A percentile compares a stretch with the other conserved stretches of the same genome.
phyloP scores from a whole-genome alignment of 1,140 invertebrate species.

The Parasteatoda tepidariorum region DNA sequence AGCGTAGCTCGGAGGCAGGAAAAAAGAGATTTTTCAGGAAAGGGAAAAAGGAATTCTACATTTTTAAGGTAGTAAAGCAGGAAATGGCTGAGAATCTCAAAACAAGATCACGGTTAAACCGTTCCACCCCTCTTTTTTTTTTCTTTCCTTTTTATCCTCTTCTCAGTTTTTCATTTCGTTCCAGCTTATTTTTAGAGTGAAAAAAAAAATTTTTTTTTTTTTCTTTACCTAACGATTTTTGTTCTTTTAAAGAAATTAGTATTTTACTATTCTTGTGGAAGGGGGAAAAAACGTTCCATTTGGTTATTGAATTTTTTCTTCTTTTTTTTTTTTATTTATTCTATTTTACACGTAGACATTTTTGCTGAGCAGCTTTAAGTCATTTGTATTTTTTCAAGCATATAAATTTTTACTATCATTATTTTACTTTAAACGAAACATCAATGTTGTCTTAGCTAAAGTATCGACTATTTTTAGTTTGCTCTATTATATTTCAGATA shows the following conservation, averaged over 20 bases:
- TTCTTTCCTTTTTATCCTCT: background rate
- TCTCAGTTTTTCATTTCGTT: background rate
- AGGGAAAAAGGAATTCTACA: slow-evolving; percentile 18
- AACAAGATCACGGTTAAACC: slow-evolving; percentile 60
- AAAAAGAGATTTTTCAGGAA: slow-evolving; percentile 44
- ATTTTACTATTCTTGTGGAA: background rate
- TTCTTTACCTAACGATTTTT: background rate
- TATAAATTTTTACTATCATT: no score
- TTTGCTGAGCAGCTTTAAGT: no score
- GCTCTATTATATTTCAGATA: no score
- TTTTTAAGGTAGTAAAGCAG: slow-evolving; percentile 50
- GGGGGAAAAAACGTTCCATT: background rate
- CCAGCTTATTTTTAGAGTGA: slow-evolving; percentile 26
- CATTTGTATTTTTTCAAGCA: no score
- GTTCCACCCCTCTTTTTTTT: background rate
- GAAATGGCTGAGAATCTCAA: slow-evolving; percentile 58
- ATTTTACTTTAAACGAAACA: no score
- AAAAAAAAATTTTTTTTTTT: background rate
- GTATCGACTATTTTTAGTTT: no score
- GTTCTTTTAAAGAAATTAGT: background rate
- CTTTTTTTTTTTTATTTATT: no score
- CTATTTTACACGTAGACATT: no score
- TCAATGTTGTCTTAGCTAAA: no score
- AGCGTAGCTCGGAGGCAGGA: slow-evolving; percentile 37
- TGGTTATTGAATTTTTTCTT: background rate